Conservation (phyloP, 2,797 vertebrate species). For the Glossophaga mutica region DNA sequence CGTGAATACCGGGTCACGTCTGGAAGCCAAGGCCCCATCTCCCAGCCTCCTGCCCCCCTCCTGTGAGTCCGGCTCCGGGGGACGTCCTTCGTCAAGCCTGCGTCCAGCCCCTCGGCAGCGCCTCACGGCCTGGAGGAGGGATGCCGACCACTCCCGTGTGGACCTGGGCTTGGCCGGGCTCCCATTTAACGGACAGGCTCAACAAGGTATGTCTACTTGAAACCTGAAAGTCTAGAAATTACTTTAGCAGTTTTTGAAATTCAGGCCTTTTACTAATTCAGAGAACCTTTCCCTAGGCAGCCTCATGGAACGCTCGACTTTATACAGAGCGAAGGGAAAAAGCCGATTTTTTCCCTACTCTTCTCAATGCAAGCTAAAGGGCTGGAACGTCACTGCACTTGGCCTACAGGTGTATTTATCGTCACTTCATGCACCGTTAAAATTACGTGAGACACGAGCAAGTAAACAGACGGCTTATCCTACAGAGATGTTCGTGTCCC, state of each 20-base stretch:
- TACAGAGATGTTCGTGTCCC: neutral
- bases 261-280: slow-evolving; percentile 27
- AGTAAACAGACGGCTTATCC: neutral
- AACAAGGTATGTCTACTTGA: neutral
- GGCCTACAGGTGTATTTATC: neutral
- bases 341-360: neutral
- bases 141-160: neutral
- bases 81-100: neutral
- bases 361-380: neutral
- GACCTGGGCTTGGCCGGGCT: neutral
- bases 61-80: neutral
- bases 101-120: neutral
- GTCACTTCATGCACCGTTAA: neutral
- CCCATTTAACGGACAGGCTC: neutral
- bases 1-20: neutral
- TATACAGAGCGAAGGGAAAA: neutral
- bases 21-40: neutral
- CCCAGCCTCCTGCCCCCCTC: neutral
- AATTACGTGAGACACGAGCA: neutral
- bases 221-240: neutral
- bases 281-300: neutral
- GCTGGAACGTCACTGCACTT: neutral
- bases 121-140: neutral
- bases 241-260: slow-evolving; percentile 24
- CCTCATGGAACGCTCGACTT: slow-evolving; percentile 20